Evolutionary conservation across 2,797 vertebrate genomes (phyloP), one percentile per base, ranked within the genome.

Genomic region (Cyclopterus lumpus): DNA sequence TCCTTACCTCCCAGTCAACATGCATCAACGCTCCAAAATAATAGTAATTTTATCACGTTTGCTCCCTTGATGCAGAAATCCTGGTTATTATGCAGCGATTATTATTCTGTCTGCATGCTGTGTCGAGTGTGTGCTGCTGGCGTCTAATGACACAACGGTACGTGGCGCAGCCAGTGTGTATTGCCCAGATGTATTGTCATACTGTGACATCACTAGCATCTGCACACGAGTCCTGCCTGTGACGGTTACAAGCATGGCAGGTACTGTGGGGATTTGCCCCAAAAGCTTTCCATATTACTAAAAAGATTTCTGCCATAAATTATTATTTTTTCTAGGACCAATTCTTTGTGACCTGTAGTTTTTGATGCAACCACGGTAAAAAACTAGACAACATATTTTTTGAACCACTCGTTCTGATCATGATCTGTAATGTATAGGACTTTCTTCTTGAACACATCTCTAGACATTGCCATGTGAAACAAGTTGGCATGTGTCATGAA

Each of bases 181-280:
- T 30, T 69, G 34, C 44, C 51, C 55, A 63, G 55, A 49, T 61
- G 57, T 55, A 46, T 64, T 49, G 61, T 59, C 42, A 60, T 26
- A 26, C 36, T 69, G 71, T 77, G 66, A 73, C 59, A 64, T 73
- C 49, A 71, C 34, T 64, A 80, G 68, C 34, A 54, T 72, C 9
- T 65, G 59, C 63, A 67, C 73, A 49, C 48, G 66, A 28, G 20
- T 11, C 4, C 34, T 59, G 74, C 32, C 22, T 30, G 55, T 57
- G 59, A 36, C 18, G 40, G 24, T 63, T 58, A 72, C 20, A 71
- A 18, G 34, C 26, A 12, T 2, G 4, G 24, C 28, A 40, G 22
- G 38, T 66, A 63, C 61, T 24, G 40, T 26, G 32, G 3, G 32
- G 36, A 63, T 79, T 57, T 67, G 15, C 46, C 46, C 15, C 18